Base-by-base conservation (phyloP, 2,888 invertebrate species). In the Drosophila anomalipes region DNA sequence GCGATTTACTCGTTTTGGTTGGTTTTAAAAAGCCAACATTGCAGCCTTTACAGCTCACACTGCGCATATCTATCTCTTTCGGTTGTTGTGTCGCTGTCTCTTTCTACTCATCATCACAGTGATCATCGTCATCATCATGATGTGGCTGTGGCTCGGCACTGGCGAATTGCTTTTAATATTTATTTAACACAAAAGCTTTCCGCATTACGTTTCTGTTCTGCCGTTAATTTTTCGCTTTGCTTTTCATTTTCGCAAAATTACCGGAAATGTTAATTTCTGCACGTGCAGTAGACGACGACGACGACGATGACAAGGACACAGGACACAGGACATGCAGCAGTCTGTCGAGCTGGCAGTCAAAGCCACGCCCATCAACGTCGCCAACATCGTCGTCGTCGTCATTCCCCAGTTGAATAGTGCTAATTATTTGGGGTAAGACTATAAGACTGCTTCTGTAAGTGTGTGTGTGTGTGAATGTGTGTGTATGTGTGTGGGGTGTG, bases 341-440 rank as follows among this genome's bases (percentile, higher is more conserved):
- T 57, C 57, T 39, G 68, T 74, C 65, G 61, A 61, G 70, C 86
- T 69, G 65, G 70, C 81, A 76, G 83, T 77, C 70, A 86, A 79
- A 86, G 86, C 74, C 73, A 72, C 89, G 90, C 86, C 88, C 88
- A 81, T 75, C 86, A 87, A 78, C 84, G 83, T 83, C 88, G 86
- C 69, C 68, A 65, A 59, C 39, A 56, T 65, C 70, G 70, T 58
- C 68, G 67, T 65, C 58, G 65, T 54, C 63, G 64, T 78, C 85
- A 80, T 83, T 79, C 86, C 83, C 86, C 83, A 83, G 73, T 81
- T 91, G 90, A 91, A 91, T 91, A 90, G 86, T 87, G 92, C 91
- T 92, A 91, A 92, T 92, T 91, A 91, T 91, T 92, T 90, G 79
- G 89, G 87, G 82, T 86, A 90, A 84, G 83, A 83, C 82, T 81